phyloP scores from a whole-genome alignment of 2,113 vertebrate species.

The Pomatorhinus ruficollis region DNA sequence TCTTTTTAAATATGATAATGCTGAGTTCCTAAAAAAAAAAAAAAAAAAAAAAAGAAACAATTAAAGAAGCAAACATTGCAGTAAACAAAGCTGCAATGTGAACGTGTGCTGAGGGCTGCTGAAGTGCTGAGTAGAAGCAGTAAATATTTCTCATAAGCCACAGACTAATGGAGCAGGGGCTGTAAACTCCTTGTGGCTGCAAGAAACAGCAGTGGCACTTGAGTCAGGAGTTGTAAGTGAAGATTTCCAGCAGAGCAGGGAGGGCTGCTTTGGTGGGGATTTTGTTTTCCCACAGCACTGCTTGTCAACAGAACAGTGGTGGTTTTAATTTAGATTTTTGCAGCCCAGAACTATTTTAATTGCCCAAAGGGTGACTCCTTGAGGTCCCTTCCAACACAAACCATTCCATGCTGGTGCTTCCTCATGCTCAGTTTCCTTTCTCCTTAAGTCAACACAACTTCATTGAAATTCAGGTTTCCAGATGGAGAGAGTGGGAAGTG shows the following conservation, averaged over 20 bases:
- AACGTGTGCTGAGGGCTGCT: background rate
- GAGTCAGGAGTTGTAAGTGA: fast-evolving
- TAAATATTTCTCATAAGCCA: background rate
- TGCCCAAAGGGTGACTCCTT: background rate
- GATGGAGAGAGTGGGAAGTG: background rate
- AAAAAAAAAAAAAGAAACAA: background rate
- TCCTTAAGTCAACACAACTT: background rate
- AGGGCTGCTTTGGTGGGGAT: background rate
- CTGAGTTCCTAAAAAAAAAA: background rate
- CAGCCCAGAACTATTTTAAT: background rate
- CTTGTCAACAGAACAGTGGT: background rate
- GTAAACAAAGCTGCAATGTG: background rate
- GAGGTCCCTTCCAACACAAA: background rate
- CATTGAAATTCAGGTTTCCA: background rate
- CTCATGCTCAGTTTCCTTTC: background rate
- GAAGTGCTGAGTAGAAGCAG: background rate
- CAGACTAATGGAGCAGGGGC: background rate
- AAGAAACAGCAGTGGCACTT: background rate
- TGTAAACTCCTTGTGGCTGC: background rate
- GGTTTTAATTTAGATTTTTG: background rate
- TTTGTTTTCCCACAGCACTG: background rate
- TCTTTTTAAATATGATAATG: background rate
- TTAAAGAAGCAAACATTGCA: background rate
- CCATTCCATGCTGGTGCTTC: background rate
- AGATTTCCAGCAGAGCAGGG: background rate